Conservation (phyloP, 2,113 vertebrate species). For the Pygoscelis adeliae region DNA sequence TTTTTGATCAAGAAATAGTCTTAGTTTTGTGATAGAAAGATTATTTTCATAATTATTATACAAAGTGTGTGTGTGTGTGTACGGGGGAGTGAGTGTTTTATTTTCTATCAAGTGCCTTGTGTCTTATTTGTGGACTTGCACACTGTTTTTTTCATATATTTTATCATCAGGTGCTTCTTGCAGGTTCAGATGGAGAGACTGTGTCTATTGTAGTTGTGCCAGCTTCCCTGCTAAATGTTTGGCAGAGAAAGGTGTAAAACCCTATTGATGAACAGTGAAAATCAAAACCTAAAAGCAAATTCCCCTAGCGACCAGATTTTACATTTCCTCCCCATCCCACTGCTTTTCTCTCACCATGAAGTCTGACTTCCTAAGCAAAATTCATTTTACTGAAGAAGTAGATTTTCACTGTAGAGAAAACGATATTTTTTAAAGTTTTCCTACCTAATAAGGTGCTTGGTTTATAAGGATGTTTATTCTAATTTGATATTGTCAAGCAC, state of each 20-base stretch:
- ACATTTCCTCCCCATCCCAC: background rate
- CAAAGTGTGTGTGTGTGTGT: background rate
- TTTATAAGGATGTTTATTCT: background rate
- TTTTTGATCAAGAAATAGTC: background rate
- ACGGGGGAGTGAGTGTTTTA: background rate
- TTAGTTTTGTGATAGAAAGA: background rate
- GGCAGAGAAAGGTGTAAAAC: slow-evolving; percentile 29
- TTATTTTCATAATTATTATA: background rate
- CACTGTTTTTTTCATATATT: background rate
- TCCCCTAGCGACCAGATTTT: background rate
- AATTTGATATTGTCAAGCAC: background rate
- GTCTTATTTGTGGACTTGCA: background rate
- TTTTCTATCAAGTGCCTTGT: background rate
- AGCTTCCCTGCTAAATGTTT: slow-evolving; percentile 34
- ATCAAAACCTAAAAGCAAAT: background rate
- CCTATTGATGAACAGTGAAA: background rate
- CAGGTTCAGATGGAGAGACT: slow-evolving; percentile 3
- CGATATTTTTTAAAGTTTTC: background rate
- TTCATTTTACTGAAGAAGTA: background rate
- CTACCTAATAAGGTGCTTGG: background rate
- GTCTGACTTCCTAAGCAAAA: background rate
- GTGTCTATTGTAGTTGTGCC: background rate
- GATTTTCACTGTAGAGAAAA: background rate
- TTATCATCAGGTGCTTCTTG: background rate
- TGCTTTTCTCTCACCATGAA: background rate